A percentile compares a stretch with the other conserved stretches of the same genome.
These are phyloP conservation scores for Zeugodacus cucurbitae DNA, from an alignment of 1,140 invertebrate genomes.

Conservation along the genomic window DNA sequence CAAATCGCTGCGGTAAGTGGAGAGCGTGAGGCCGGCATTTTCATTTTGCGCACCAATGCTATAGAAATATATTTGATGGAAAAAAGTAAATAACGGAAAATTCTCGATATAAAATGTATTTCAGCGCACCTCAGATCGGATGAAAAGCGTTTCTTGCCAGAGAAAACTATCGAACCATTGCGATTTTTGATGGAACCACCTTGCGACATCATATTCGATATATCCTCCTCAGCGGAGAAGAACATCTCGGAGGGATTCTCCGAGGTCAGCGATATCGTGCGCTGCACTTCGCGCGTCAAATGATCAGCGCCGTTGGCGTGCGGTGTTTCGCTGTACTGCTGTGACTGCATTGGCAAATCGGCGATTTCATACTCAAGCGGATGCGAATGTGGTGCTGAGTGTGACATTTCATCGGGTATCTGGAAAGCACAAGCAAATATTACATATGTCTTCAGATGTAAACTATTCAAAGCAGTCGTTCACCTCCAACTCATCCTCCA, in stretches of 20 bases:
- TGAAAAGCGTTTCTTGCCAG: conserved; percentile 69
- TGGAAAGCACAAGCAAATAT: conserved; percentile 39
- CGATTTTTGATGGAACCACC: conserved; percentile 60
- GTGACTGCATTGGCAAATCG: conserved; percentile 54
- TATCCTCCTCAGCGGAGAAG: conserved; percentile 90
- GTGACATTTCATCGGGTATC: conserved; percentile 68
- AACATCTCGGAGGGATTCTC: conserved; percentile 91
- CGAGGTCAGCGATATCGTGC: conserved; percentile 86
- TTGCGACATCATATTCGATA: conserved; percentile 67
- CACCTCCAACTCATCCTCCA: conserved; percentile 61
- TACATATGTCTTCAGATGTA: not conserved
- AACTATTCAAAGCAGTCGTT: not conserved
- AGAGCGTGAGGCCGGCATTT: conserved; percentile 62
- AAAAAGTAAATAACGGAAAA: not conserved
- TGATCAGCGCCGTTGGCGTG: conserved; percentile 43
- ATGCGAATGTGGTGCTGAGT: conserved; percentile 66
- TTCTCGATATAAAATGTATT: not conserved
- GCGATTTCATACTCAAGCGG: conserved; percentile 64
- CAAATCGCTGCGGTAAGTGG: conserved; percentile 71
- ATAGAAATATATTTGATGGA: conserved; percentile 1
- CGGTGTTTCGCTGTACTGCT: conserved; percentile 41
- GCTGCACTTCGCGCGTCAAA: conserved; percentile 73
- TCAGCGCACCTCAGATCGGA: conserved; percentile 66
- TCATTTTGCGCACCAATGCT: conserved; percentile 59
- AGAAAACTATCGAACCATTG: conserved; percentile 58